Base-by-base conservation (phyloP, 1,140 invertebrate species). In the Acromyrmex heyeri region DNA sequence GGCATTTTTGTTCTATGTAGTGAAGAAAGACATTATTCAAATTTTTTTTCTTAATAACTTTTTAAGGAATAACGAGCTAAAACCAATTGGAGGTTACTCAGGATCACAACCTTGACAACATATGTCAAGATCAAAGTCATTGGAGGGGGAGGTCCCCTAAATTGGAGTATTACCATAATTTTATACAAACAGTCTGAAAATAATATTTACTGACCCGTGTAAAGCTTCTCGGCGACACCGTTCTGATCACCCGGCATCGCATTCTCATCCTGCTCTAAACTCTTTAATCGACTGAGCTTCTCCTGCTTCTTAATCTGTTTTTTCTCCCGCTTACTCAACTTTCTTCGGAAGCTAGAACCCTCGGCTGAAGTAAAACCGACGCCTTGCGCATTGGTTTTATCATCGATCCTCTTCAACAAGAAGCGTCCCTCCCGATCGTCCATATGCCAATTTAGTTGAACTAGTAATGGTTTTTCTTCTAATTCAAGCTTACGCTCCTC, bases 371-470 rank as follows among this genome's bases (percentile, higher is more conserved):
- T 69, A 87, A 97, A 96, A 70, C 96, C 96, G 69, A 97, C 96
- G 38, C 95, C 95, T 81, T 95, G 94, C 24, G 95, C 94, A 92
- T 97, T 97, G 5, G 96, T 96, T 94, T 97, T 98, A 90, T 98
- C 97, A 94, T 98, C 97, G 90, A 98, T 97, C 91, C 98, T 96
- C 93, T 98, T 97, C 6, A 99, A 96, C 72, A 99, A 96, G 96
- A 99, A 99, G 65, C 99, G 96, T 50, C 99, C 99, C 95, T 99
- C 99, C 34, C 99, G 96, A 94, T 99, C 99, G 94, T 99, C 99
- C 62, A 99, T 98, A 93, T 99, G 99, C 99, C 99, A 99, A 96
- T 99, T 99, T 48, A 99, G 96, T 95, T 99, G 99, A n/a, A 99
- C 99, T 67, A 99, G 95, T 53, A 99, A 95, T 0, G 99, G 99